phyloP scores from a whole-genome alignment of 64 coral and sea anemone species.

The Astreopora myriophthalma region DNA sequence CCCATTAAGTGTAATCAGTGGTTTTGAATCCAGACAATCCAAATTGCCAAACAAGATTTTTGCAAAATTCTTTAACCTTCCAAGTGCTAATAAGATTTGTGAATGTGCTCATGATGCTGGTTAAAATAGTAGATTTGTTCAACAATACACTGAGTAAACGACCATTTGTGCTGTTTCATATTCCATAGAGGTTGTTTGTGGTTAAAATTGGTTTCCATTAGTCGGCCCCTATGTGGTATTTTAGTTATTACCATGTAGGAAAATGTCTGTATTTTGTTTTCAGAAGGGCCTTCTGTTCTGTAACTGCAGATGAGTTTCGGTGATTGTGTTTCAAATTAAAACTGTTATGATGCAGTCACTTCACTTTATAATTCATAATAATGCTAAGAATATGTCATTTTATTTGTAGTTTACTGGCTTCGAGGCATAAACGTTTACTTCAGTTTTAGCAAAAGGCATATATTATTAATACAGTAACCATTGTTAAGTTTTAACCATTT shows the following conservation, averaged over 20 bases:
- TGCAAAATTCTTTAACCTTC: not conserved
- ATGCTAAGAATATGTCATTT: not conserved
- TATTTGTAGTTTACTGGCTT: not conserved
- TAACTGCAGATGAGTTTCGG: too few species aligned
- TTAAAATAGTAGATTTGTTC: not conserved
- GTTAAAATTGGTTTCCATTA: slow-evolving; percentile 26
- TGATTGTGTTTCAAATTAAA: too few species aligned
- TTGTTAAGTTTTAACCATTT: not conserved
- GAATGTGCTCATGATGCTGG: not conserved
- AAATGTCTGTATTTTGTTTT: not conserved
- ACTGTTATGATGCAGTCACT: too few species aligned
- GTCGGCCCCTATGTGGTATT: slow-evolving; percentile 2
- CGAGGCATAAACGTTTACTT: not conserved
- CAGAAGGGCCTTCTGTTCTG: not conserved
- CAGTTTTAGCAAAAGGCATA: too few species aligned
- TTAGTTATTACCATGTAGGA: not conserved
- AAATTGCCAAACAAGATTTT: not conserved
- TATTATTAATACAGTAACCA: too few species aligned
- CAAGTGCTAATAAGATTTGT: slow-evolving; percentile 7
- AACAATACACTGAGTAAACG: not conserved
- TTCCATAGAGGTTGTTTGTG: slow-evolving; percentile 3
- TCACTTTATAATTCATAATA: too few species aligned
- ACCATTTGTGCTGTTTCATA: not conserved
- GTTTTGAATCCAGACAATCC: not conserved
- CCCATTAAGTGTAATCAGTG: not conserved